phyloP scores from a whole-genome alignment of 2,888 invertebrate genomes.

The Mesoligia furuncula region DNA sequence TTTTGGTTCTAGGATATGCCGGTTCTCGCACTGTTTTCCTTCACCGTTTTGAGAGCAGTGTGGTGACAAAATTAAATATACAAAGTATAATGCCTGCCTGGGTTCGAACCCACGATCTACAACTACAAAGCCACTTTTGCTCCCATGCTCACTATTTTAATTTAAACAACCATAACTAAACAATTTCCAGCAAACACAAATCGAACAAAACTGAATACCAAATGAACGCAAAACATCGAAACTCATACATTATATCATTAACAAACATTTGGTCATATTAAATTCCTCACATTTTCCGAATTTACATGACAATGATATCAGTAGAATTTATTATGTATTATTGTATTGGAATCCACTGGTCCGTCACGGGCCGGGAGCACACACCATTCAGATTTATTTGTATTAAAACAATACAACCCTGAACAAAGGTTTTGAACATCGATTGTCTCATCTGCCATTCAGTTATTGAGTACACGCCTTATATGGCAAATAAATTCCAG shows the following conservation, averaged over 20 bases:
- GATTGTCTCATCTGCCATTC: conserved; percentile 56
- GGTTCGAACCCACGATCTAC: too few relatives aligned
- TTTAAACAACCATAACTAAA: conserved; percentile 17
- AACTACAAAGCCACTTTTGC: background rate
- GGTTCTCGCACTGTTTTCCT: too few relatives aligned
- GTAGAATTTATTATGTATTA: conserved; percentile 64
- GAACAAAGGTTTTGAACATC: conserved; percentile 58
- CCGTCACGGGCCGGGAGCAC: conserved; percentile 51
- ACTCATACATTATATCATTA: conserved; percentile 43
- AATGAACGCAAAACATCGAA: conserved; percentile 23
- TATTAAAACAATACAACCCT: conserved; percentile 64
- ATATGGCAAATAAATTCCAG: conserved; percentile 41
- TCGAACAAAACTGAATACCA: conserved; percentile 15
- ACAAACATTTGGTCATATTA: conserved; percentile 57
- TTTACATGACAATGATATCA: conserved; percentile 66
- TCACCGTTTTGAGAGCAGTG: too few relatives aligned
- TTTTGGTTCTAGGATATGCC: too few relatives aligned
- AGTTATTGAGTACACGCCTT: conserved; percentile 46
- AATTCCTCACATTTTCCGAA: conserved; percentile 55
- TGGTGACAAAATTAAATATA: too few relatives aligned
- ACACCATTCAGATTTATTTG: conserved; percentile 62
- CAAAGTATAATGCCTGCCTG: too few relatives aligned
- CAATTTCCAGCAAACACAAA: conserved; percentile 1
- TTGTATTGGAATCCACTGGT: conserved; percentile 57
- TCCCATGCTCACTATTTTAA: conserved; percentile 3